A percentile compares a stretch with the other conserved stretches of the same genome.
Evolutionary conservation across 2,888 invertebrate genomes (phyloP).

Genomic region (Proisotoma minuta): DNA sequence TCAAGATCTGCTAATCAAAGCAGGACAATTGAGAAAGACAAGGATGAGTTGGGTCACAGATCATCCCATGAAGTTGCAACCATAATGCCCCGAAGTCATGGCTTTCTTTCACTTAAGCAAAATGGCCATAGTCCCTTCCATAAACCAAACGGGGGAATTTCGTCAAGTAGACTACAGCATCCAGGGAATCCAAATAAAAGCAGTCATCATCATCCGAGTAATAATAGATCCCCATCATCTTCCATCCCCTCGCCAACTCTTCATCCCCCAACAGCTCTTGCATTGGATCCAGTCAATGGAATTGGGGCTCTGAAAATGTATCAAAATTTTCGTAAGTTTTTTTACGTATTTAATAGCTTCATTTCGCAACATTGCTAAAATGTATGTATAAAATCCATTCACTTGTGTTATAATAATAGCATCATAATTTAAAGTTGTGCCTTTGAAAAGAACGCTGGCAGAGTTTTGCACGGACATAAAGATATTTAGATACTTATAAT

Average conservation of each 20-base stretch:
- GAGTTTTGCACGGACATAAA: neutral
- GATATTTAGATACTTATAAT: neutral
- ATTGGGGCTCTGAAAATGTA: slow-evolving; percentile 39
- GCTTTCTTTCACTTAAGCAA: neutral
- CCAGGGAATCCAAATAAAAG: too few relatives aligned
- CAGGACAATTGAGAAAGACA: neutral
- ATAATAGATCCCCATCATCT: slow-evolving; percentile 16
- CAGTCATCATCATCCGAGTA: too few relatives aligned
- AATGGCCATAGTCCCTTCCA: neutral
- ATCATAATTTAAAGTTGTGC: too few relatives aligned
- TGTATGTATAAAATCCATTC: too few relatives aligned
- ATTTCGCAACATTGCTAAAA: too few relatives aligned
- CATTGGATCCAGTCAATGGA: slow-evolving; percentile 25
- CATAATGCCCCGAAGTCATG: neutral
- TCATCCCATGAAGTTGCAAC: neutral
- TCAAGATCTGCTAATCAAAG: neutral
- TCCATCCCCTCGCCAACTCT: slow-evolving; percentile 26
- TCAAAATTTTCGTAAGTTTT: slow-evolving; percentile 38
- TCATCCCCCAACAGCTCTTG: slow-evolving; percentile 26
- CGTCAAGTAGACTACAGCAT: too few relatives aligned
- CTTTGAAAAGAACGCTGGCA: too few relatives aligned
- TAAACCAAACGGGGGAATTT: neutral
- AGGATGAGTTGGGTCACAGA: neutral
- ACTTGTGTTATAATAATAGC: too few relatives aligned
- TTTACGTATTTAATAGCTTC: too few relatives aligned